These are phyloP conservation scores for Dendropsophus ebraccatus DNA, from an alignment of 2,113 vertebrate genomes.

Conservation along the genomic window DNA sequence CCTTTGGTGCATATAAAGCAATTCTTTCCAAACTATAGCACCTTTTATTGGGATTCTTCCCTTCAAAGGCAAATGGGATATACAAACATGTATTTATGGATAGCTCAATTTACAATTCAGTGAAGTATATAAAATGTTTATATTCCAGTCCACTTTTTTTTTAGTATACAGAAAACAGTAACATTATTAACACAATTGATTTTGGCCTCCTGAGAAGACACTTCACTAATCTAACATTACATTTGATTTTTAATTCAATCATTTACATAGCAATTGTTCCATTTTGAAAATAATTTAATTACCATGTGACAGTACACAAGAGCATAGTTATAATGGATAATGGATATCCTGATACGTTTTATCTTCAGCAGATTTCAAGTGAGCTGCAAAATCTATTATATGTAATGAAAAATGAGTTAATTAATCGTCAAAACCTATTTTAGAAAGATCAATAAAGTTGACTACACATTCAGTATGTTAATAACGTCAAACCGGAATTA, in stretches of 20 bases:
- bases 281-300: conserved; percentile 73
- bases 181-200: conserved; percentile 56
- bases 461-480: conserved; percentile 37
- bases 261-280: conserved; percentile 66
- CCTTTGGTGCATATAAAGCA: too few species aligned
- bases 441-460: conserved; percentile 55
- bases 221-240: conserved; percentile 65
- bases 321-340: conserved; percentile 63
- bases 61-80: too few species aligned
- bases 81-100: too few species aligned
- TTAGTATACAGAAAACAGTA: conserved; percentile 42
- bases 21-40: too few species aligned
- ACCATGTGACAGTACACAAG: conserved; percentile 52
- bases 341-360: conserved; percentile 62
- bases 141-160: too few species aligned
- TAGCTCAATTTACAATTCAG: background rate
- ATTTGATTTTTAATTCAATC: conserved; percentile 66
- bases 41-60: too few species aligned
- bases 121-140: too few species aligned
- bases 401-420: conserved; percentile 58
- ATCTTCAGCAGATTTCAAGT: conserved; percentile 55
- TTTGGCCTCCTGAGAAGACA: conserved; percentile 59
- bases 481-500: conserved; percentile 22
- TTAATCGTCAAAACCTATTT: conserved; percentile 59
- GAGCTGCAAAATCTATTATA: conserved; percentile 61